These are phyloP conservation scores for Rotaria magnacalcarata DNA, from an alignment of 2,888 invertebrate species.

Conservation along the genomic window DNA sequence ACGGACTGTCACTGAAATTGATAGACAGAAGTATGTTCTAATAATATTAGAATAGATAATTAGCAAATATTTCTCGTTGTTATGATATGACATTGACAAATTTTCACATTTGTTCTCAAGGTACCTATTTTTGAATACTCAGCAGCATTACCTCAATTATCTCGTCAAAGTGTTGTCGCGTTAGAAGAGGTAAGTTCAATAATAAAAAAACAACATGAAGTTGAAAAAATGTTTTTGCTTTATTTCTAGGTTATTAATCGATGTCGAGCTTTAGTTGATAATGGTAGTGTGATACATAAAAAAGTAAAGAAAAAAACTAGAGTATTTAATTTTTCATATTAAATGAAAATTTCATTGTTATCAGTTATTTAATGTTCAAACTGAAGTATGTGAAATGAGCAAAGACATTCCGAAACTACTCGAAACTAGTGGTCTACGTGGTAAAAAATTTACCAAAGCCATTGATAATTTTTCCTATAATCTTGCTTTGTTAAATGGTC, in stretches of 20 bases:
- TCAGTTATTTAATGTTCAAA: neutral
- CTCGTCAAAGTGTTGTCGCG: conserved; percentile 21
- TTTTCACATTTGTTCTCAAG: neutral
- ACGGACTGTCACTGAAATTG: neutral
- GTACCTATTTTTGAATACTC: conserved; percentile 28
- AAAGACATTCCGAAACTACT: conserved; percentile 28
- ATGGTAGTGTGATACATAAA: conserved; percentile 31
- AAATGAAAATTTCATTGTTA: neutral
- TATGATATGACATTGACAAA: neutral
- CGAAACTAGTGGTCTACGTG: neutral
- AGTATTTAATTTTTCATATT: neutral
- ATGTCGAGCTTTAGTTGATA: conserved; percentile 18
- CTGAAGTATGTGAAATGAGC: conserved; percentile 17
- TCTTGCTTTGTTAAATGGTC: conserved; percentile 8
- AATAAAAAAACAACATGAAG: neutral
- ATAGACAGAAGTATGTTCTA: neutral
- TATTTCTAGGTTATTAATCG: neutral
- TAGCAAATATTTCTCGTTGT: neutral
- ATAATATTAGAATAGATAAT: neutral
- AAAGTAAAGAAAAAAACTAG: neutral
- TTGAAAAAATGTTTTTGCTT: too few species aligned
- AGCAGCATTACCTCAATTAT: conserved; percentile 4
- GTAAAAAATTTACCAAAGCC: conserved; percentile 12
- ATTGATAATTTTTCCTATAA: conserved; percentile 35
- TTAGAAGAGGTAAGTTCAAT: conserved; percentile 10